phyloP scores from a whole-genome alignment of 1,140 invertebrate genomes.

The Drosophila hydei region DNA sequence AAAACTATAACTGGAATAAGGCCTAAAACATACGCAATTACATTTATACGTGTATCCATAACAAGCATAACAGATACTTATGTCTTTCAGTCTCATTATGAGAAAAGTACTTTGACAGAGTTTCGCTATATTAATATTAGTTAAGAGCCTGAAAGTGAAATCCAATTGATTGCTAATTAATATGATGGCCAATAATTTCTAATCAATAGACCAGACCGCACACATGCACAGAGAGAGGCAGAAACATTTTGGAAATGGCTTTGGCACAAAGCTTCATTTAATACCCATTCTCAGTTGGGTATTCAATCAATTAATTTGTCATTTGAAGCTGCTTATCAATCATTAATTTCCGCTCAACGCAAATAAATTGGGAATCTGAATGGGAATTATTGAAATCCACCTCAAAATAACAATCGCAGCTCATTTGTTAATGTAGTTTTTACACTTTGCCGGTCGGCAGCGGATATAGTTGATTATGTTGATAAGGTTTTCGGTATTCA shows the following conservation, averaged over 20 bases:
- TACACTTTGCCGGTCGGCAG: constrained; percentile 12
- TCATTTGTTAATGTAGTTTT: constrained; percentile 50
- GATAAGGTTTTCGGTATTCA: neutral
- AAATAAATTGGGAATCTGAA: constrained; percentile 8
- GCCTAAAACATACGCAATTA: too few species aligned
- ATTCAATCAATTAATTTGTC: constrained; percentile 70
- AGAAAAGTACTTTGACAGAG: too few species aligned
- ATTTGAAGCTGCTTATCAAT: constrained; percentile 66
- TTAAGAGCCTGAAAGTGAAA: constrained; percentile 16
- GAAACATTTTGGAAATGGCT: constrained; percentile 21
- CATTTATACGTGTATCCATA: too few species aligned
- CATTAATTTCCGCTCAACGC: constrained; percentile 54
- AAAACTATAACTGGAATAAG: too few species aligned
- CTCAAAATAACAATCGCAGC: constrained; percentile 44
- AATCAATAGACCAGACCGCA: constrained; percentile 50
- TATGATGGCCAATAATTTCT: constrained; percentile 35
- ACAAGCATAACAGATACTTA: too few species aligned
- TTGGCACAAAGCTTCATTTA: constrained; percentile 40
- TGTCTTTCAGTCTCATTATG: too few species aligned
- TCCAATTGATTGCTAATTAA: constrained; percentile 51
- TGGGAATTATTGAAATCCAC: constrained; percentile 23
- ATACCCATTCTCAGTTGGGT: constrained; percentile 32
- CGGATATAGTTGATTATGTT: constrained; percentile 47
- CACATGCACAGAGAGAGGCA: constrained; percentile 6
- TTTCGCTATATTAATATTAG: neutral